Evolutionary conservation across 2,888 invertebrate genomes (phyloP), one percentile per base, ranked within the genome.

Genomic region (Ellobium chinense): DNA sequence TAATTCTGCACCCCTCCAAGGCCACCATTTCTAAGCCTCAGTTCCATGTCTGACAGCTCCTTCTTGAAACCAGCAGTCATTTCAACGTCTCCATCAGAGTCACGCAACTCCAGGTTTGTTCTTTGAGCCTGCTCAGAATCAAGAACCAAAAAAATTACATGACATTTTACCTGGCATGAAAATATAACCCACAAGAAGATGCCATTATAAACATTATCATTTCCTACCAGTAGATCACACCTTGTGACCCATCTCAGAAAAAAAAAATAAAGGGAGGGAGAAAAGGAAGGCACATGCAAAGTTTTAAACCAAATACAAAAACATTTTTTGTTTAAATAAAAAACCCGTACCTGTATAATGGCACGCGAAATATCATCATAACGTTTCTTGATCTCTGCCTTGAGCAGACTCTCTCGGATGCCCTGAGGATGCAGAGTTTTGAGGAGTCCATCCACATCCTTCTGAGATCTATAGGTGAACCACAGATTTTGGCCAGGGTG

Each of bases 1-100:
- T 89, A 91, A 65, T 92, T 87, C 14, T 88, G 86, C 5, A 93
- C 93, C 7, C 93, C 93, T 3, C 93, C 93, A 0, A 93, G 88
- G 37, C 93, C 92, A 21, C 93, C 93, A 80, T 91, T 91, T 1
- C 89, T 84, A 46, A 93, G 84, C 69, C 91, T 85, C 69, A 88
- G 80, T 83, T 92, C 92, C 46, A 89, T 86, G 39, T 93, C 91
- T n/a, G 87, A 68, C 69, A 93, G 65, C 74, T 93, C 92, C 90
- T 88, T 87, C 84, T 85, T 89, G 66, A 89, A 88, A 24, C 86
- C 84, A 34, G 81, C 84, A 72, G 87, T 63, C 85, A 90, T 87
- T 68, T 89, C 89, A 58, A 75, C 81, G 37, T 88, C 87, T 14
- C 90, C 91, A 85, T 91, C 87, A 65, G 86, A 85, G 34, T 86